Evolutionary conservation across 1,140 invertebrate genomes (phyloP), one percentile per base, ranked within the genome.

Genomic region (Atta colombica): DNA sequence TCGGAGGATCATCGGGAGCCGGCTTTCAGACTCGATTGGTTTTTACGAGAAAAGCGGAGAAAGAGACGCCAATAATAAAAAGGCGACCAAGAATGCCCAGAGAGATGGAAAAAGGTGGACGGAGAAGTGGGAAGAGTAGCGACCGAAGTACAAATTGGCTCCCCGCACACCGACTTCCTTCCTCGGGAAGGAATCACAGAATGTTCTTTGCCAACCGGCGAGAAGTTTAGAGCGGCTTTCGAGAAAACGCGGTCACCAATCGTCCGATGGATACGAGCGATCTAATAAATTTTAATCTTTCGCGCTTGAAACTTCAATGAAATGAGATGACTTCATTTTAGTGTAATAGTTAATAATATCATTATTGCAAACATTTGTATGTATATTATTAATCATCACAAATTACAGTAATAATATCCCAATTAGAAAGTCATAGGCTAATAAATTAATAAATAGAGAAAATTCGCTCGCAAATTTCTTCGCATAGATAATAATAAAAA

Each of bases 21-120:
- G 80, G 80, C 69, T 84, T 84, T 84, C 80, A 84, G 69, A 84
- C 80, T 74, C 80, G 80, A 84, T 84, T 84, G 80, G 80, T 84
- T 84, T 84, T 84, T 84, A 84, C 68, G 80, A 84, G 80, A 61
- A 61, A 84, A 75, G 58, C 69, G 69, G 69, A 63, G 80, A 31
- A 84, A 35, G 80, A 84, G 80, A 84, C 25, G 80, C 80, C 69
- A 28, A 75, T 45, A 72, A 75, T 72, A 84, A 84, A 84, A 84
- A 84, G 55, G 31, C 80, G 39, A 60, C 58, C 45, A 49, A 75
- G 69, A 84, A 74, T 51, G 80, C 58, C 55, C 69, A 71, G 51
- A 86, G 53, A 86, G 53, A 35, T 61, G 25, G 77, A 80, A 68
- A 61, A 86, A 82, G 28, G 58, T 49, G n/a, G 31, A 51, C 21